Base-by-base conservation (phyloP, 1,140 invertebrate genomes). In the Campoletis sonorensis region DNA sequence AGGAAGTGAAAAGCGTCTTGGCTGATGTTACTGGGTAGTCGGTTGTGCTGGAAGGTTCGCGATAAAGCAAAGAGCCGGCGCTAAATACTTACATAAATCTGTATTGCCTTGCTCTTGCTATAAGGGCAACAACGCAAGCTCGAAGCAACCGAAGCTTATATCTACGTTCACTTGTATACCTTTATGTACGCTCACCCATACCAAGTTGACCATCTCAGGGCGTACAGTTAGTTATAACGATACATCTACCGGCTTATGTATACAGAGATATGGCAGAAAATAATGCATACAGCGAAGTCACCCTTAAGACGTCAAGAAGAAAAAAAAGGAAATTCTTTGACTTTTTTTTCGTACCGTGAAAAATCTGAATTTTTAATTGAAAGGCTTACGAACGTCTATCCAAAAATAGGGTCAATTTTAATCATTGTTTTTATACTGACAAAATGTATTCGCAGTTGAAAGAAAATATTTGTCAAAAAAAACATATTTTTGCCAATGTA, bases 61-160 rank as follows among this genome's bases (percentile, higher is more conserved):
- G 91, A 92, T 92, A 92, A 92, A 92, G 91, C 90, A 91, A 91
- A 89, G 89, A 90, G 89, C 90, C 82, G 90, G 27, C 83, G 90
- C 90, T 92, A 91, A 92, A 92, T 92, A 92, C 91, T 92, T 91
- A 92, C 91, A 92, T 92, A 92, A 92, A 92, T 92, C 91, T 92
- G 91, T 92, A 92, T 92, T 92, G 91, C 91, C 88, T 90, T 85
- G 82, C 86, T 71, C 77, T 85, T 82, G 86, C 83, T 81, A 84
- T 81, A 64, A 79, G 86, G 85, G 40, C 45, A 79, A 37, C 67
- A 79, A 64, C 40, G 61, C 30, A 11, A 79, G 26, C 15, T 27
- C 21, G 11, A 23, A 23, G 23, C 61, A 64, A 16, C 23, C 61
- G 61, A 26, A 77, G 80, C 80, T 73, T 68, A 73, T 54, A 79